Percentiles rank a stretch among this genome's conserved stretches.
These are phyloP conservation scores for Cheirogaleus medius DNA, from an alignment of 2,113 vertebrate genomes.

Conservation along the genomic window DNA sequence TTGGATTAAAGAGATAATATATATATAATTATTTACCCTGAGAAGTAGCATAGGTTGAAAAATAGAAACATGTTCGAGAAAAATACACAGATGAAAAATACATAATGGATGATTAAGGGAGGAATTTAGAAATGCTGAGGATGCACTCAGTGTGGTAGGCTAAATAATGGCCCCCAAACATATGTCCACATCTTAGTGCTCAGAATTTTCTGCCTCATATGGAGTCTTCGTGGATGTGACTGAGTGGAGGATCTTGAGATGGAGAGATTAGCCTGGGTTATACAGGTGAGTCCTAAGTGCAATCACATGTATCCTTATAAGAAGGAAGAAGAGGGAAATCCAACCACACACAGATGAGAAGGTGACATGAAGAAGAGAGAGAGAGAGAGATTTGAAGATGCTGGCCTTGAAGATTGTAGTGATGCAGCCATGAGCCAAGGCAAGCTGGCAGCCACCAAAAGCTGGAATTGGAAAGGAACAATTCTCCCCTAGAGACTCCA, in stretches of 20 bases:
- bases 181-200: background rate
- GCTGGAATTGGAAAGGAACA: background rate
- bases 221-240: background rate
- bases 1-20: background rate
- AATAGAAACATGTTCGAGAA: background rate
- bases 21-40: background rate
- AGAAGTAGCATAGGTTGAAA: background rate
- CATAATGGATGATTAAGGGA: background rate
- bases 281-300: background rate
- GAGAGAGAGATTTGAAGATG: background rate
- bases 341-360: background rate
- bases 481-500: background rate
- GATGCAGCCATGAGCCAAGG: background rate
- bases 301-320: background rate
- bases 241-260: background rate
- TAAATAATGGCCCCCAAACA: background rate
- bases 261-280: background rate
- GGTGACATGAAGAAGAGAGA: background rate
- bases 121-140: background rate
- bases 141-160: background rate
- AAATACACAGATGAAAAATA: background rate
- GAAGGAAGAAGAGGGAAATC: background rate
- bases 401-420: background rate
- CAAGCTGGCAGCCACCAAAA: background rate
- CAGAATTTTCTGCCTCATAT: background rate